Percentiles rank a stretch among this genome's conserved stretches.
Conservation (phyloP, 2,113 vertebrate species). For the Brachirus orientalis region DNA sequence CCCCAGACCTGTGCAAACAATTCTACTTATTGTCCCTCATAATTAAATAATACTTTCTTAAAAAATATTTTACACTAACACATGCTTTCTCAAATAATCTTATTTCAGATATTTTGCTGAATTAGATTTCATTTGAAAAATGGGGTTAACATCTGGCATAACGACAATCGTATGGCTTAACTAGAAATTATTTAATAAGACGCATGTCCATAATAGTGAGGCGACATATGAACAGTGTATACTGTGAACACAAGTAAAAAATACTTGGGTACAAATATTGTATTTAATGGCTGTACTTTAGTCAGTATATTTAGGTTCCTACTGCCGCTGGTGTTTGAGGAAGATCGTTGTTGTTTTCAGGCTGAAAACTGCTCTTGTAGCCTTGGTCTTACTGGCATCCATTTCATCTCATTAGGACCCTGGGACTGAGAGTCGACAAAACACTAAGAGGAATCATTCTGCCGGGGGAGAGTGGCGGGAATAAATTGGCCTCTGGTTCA, state of each 20-base stretch:
- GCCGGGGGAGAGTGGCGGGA: slow-evolving; percentile 65
- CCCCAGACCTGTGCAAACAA: slow-evolving; percentile 21
- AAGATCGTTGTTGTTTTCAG: slow-evolving; percentile 44
- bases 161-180: too few relatives aligned
- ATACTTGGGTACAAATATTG: neutral
- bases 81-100: too few relatives aligned
- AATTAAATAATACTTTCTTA: neutral
- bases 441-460: slow-evolving; percentile 72
- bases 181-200: too few relatives aligned
- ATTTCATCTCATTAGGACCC: slow-evolving; percentile 82
- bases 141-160: too few relatives aligned
- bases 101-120: too few relatives aligned
- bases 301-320: slow-evolving; percentile 25
- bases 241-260: slow-evolving; percentile 2
- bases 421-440: slow-evolving; percentile 71
- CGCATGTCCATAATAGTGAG: too few relatives aligned
- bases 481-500: slow-evolving; percentile 79
- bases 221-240: too few relatives aligned
- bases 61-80: too few relatives aligned
- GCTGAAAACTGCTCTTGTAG: slow-evolving; percentile 56
- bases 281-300: slow-evolving; percentile 11
- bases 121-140: too few relatives aligned
- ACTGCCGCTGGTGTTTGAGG: slow-evolving; percentile 30
- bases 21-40: neutral
- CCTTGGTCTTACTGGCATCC: slow-evolving; percentile 71